Evolutionary conservation across 2,888 invertebrate species (phyloP).

Genomic region (Xestia ashworthii): DNA sequence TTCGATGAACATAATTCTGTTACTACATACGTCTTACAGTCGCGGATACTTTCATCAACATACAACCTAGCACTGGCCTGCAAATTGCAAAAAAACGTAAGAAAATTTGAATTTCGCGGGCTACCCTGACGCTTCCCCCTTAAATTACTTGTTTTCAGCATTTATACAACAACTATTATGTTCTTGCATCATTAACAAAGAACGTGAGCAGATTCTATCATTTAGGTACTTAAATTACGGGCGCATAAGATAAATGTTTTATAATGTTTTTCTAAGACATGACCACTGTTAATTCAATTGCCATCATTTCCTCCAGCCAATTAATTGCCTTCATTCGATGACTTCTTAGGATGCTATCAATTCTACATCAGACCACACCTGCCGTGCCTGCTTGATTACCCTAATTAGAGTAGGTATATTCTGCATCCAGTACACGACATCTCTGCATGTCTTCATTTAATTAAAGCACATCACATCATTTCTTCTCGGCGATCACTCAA

Average conservation of each 20-base stretch:
- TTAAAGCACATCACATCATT: slow-evolving; percentile 39
- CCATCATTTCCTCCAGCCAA: slow-evolving; percentile 32
- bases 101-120: no score
- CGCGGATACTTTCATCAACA: no score
- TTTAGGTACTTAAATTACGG: background rate
- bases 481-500: slow-evolving; percentile 22
- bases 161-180: background rate
- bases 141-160: background rate
- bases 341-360: slow-evolving; percentile 31
- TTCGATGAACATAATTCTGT: no score
- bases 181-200: background rate
- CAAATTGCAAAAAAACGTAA: no score
- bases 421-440: slow-evolving; percentile 48
- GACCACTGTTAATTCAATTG: slow-evolving; percentile 16
- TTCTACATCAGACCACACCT: slow-evolving; percentile 49
- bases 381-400: slow-evolving; percentile 35
- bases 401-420: slow-evolving; percentile 55
- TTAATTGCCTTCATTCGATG: slow-evolving; percentile 25
- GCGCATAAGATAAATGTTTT: background rate
- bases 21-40: no score
- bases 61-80: no score
- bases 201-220: background rate
- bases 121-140: no score
- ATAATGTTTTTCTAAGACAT: background rate
- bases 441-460: slow-evolving; percentile 49